Percentiles rank a stretch among this genome's conserved stretches.
These are phyloP conservation scores for Acanthoscelides obtectus DNA, from an alignment of 2,888 invertebrate genomes.

Conservation along the genomic window DNA sequence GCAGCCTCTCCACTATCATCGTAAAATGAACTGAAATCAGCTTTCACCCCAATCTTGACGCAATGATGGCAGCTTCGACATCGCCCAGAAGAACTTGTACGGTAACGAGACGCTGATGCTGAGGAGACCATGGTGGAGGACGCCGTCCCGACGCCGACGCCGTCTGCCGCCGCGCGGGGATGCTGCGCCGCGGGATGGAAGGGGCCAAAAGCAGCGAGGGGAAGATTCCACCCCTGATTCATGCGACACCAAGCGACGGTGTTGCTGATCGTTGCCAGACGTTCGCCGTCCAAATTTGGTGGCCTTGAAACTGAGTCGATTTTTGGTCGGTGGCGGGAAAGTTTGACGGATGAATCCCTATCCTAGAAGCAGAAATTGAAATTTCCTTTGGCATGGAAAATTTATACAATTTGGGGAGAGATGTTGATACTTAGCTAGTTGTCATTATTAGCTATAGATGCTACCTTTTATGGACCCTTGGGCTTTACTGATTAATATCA, in stretches of 20 bases:
- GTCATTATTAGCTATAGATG: too few relatives aligned
- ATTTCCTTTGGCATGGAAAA: too few relatives aligned
- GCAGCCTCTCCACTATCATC: background rate
- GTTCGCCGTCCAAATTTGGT: background rate
- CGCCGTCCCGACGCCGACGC: background rate
- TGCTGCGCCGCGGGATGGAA: background rate
- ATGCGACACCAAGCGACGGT: background rate
- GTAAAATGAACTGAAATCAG: background rate
- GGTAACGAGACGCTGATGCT: background rate
- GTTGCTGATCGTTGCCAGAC: background rate
- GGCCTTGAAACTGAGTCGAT: background rate
- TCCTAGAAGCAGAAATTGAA: too few relatives aligned
- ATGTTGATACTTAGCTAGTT: too few relatives aligned
- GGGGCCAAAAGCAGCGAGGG: background rate
- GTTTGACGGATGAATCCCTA: background rate
- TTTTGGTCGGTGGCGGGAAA: background rate
- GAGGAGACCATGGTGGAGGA: background rate
- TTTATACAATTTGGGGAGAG: too few relatives aligned
- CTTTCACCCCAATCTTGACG: background rate
- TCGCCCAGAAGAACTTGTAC: too few relatives aligned
- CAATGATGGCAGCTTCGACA: background rate
- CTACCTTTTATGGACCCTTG: too few relatives aligned
- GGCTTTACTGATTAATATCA: too few relatives aligned
- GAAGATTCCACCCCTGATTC: background rate
- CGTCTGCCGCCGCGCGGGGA: background rate